Evolutionary conservation across 2,888 invertebrate genomes (phyloP).

Genomic region (Antheraea yamamai): DNA sequence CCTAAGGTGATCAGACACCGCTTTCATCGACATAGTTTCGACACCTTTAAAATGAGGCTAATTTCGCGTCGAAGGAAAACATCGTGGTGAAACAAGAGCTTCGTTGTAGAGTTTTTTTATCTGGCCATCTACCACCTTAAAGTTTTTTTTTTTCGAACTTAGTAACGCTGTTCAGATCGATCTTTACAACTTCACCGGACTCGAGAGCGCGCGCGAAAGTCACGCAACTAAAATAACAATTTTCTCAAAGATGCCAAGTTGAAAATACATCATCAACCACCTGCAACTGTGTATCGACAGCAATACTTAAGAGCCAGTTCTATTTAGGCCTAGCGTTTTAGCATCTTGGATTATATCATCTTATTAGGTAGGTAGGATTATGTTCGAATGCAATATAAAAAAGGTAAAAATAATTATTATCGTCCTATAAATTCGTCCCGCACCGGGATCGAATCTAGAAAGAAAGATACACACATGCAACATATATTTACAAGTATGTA

Average conservation of each 20-base stretch:
- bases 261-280: neutral
- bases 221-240: too few species aligned
- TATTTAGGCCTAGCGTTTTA: neutral
- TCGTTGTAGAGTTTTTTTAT: neutral
- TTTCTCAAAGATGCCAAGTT: neutral
- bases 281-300: neutral
- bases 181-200: too few species aligned
- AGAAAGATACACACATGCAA: too few species aligned
- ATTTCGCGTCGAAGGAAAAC: neutral
- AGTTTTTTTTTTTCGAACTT: too few species aligned
- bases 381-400: neutral
- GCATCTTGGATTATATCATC: neutral
- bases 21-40: too few species aligned
- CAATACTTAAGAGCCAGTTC: neutral
- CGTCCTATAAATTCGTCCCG: neutral
- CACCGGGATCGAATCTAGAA: too few species aligned
- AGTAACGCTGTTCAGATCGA: too few species aligned
- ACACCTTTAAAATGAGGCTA: neutral
- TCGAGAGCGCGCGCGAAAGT: too few species aligned
- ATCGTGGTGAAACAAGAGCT: neutral
- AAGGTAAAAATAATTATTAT: neutral
- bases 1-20: too few species aligned
- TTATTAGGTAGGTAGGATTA: neutral
- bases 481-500: too few species aligned
- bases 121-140: neutral